Evolutionary conservation across 2,888 invertebrate genomes (phyloP).

Genomic region (Zygothrica quintamaculata): DNA sequence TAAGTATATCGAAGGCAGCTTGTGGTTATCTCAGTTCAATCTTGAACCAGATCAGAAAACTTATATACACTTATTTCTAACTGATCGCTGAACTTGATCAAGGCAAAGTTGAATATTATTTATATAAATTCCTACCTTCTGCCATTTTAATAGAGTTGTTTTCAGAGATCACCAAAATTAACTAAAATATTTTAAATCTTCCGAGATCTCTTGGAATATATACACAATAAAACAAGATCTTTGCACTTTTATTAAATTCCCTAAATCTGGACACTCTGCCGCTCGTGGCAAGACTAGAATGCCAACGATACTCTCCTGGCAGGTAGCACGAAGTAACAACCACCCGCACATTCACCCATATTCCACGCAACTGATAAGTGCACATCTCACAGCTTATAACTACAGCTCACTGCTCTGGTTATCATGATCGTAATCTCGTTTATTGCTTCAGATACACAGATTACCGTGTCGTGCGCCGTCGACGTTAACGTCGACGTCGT

Average conservation of each 20-base stretch:
- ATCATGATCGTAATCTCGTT: constrained; percentile 50
- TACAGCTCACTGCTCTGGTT: constrained; percentile 42
- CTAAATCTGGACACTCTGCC: constrained; percentile 1
- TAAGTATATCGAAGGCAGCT: constrained; percentile 46
- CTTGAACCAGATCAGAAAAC: constrained; percentile 60
- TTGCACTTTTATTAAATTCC: too few relatives aligned
- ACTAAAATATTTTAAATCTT: not conserved
- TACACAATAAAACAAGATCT: too few relatives aligned
- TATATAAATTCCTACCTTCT: constrained; percentile 56
- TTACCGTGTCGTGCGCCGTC: constrained; percentile 21
- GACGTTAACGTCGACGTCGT: too few relatives aligned
- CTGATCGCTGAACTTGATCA: constrained; percentile 32
- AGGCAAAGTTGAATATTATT: not conserved
- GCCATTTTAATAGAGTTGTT: constrained; percentile 45
- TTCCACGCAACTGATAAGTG: constrained; percentile 67
- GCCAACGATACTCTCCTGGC: constrained; percentile 26
- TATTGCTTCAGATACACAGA: constrained; percentile 37
- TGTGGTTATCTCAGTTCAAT: constrained; percentile 61
- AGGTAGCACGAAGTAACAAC: constrained; percentile 26
- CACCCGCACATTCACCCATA: constrained; percentile 50
- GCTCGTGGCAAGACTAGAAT: constrained; percentile 39
- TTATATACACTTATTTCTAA: not conserved
- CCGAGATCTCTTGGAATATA: constrained; percentile 3
- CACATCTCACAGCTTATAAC: constrained; percentile 51
- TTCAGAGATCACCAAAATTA: constrained; percentile 5